Percentiles rank a stretch among this genome's conserved stretches.
These are phyloP conservation scores for Heliothis virescens DNA, from an alignment of 1,140 invertebrate genomes.

Conservation along the genomic window DNA sequence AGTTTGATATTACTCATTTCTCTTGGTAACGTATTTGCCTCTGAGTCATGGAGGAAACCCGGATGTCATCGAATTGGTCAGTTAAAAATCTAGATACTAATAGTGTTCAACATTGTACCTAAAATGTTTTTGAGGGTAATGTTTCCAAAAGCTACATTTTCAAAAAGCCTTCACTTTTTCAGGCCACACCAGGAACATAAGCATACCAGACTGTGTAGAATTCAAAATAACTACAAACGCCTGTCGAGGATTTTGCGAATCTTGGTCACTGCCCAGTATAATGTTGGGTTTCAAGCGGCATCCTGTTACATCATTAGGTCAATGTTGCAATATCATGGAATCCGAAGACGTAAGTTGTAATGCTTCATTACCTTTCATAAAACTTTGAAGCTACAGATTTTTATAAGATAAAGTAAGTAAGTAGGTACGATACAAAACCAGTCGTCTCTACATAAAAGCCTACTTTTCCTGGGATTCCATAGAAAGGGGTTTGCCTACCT, in stretches of 20 bases:
- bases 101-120: too few relatives aligned
- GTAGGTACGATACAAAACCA: too few relatives aligned
- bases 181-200: conserved; percentile 93
- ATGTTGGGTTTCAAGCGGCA: conserved; percentile 89
- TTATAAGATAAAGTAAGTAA: too few relatives aligned
- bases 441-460: too few relatives aligned
- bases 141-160: too few relatives aligned
- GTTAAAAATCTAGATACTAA: conserved; percentile 23
- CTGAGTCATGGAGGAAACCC: conserved; percentile 77
- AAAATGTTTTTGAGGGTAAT: too few relatives aligned
- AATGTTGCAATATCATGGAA: conserved; percentile 96
- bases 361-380: not conserved
- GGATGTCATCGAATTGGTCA: conserved; percentile 79
- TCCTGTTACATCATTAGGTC: conserved; percentile 93
- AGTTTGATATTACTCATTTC: conserved; percentile 69
- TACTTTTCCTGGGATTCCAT: too few relatives aligned
- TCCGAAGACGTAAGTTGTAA: conserved; percentile 90
- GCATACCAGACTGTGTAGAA: conserved; percentile 93
- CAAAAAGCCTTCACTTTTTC: conserved; percentile 37
- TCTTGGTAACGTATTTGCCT: conserved; percentile 61
- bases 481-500: too few relatives aligned
- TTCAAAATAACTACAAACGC: conserved; percentile 95
- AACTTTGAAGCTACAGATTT: too few relatives aligned
- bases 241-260: conserved; percentile 94
- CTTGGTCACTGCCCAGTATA: conserved; percentile 90